Conservation (phyloP, 2,797 vertebrate genomes). For the Sebastes paucispinis region DNA sequence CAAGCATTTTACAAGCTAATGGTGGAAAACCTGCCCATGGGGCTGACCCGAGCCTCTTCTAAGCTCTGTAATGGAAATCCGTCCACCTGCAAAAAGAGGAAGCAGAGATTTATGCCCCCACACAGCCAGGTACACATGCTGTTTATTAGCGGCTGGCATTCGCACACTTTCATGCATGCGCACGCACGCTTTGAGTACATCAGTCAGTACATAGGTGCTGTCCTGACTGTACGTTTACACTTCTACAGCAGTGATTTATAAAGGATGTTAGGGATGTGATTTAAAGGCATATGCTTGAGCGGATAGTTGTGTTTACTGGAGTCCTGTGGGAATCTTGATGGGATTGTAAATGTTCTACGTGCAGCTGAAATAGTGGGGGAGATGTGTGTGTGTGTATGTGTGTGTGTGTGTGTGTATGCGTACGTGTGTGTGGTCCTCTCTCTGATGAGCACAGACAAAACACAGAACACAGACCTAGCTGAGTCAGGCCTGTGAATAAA, state of each 20-base stretch:
- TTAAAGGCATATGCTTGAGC: conserved; percentile 65
- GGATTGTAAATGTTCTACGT: conserved; percentile 65
- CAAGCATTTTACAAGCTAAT: conserved; percentile 58
- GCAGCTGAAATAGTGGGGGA: conserved; percentile 31
- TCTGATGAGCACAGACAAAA: conserved; percentile 50
- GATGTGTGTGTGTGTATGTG: background rate
- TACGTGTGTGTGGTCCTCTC: conserved; percentile 41
- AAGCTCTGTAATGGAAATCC: conserved; percentile 38
- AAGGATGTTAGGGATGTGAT: conserved; percentile 62
- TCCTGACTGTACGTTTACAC: conserved; percentile 40
- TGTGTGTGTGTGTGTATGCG: conserved; percentile 25
- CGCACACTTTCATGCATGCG: conserved; percentile 36
- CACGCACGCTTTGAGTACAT: conserved; percentile 21
- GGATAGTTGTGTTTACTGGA: conserved; percentile 63
- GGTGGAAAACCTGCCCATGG: conserved; percentile 50
- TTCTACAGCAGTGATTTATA: conserved; percentile 71
- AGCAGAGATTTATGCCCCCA: conserved; percentile 70
- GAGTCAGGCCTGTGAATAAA: conserved; percentile 67
- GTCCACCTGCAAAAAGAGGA: conserved; percentile 76
- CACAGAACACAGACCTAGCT: conserved; percentile 42
- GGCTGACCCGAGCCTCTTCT: conserved; percentile 47
- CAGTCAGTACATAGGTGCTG: conserved; percentile 38
- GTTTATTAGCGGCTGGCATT: conserved; percentile 58
- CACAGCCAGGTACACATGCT: conserved; percentile 40
- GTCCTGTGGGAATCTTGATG: conserved; percentile 77